Percentiles rank a stretch among this genome's conserved stretches.
Evolutionary conservation across 2,888 invertebrate genomes (phyloP).

Genomic region (Agonopterix heracliana): DNA sequence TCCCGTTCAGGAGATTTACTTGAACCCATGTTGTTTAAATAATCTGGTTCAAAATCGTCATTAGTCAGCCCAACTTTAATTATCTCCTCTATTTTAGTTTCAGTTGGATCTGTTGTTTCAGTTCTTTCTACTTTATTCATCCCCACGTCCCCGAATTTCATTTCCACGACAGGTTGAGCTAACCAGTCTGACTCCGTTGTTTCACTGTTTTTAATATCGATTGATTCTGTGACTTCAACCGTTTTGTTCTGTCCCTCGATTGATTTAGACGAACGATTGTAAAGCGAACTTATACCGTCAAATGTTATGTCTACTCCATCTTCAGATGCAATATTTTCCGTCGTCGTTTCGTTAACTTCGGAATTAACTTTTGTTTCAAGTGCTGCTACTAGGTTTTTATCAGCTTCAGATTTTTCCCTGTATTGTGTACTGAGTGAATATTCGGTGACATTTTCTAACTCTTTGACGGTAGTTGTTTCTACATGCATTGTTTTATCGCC

Average conservation of each 20-base stretch:
- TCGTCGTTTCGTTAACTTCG: slow-evolving; percentile 13
- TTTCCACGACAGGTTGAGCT: slow-evolving; percentile 50
- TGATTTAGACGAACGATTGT: slow-evolving; percentile 58
- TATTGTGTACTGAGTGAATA: slow-evolving; percentile 32
- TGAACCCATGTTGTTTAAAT: slow-evolving; percentile 46
- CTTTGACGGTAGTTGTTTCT: slow-evolving; percentile 16
- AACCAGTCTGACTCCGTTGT: slow-evolving; percentile 59
- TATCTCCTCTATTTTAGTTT: slow-evolving; percentile 45
- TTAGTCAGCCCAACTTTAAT: slow-evolving; percentile 38
- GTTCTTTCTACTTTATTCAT: slow-evolving; percentile 41
- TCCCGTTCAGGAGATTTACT: slow-evolving; percentile 43
- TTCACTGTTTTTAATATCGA: slow-evolving; percentile 15
- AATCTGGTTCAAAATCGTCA: slow-evolving; percentile 64
- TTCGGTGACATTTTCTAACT: slow-evolving; percentile 24
- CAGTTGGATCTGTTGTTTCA: slow-evolving; percentile 39
- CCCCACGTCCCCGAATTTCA: slow-evolving; percentile 39
- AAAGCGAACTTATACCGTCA: slow-evolving; percentile 49
- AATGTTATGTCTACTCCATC: slow-evolving; percentile 51
- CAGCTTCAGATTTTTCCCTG: slow-evolving; percentile 21
- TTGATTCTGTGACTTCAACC: slow-evolving; percentile 19
- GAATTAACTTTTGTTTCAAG: slow-evolving; percentile 26
- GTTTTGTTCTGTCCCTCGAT: slow-evolving; percentile 27
- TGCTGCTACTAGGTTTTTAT: slow-evolving; percentile 33
- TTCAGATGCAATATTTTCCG: slow-evolving; percentile 21
- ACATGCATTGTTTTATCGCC: slow-evolving; percentile 4